Evolutionary conservation across 2,888 invertebrate genomes (phyloP), one percentile per base, ranked within the genome.

Genomic region (Caenorhabditis zanzibari): DNA sequence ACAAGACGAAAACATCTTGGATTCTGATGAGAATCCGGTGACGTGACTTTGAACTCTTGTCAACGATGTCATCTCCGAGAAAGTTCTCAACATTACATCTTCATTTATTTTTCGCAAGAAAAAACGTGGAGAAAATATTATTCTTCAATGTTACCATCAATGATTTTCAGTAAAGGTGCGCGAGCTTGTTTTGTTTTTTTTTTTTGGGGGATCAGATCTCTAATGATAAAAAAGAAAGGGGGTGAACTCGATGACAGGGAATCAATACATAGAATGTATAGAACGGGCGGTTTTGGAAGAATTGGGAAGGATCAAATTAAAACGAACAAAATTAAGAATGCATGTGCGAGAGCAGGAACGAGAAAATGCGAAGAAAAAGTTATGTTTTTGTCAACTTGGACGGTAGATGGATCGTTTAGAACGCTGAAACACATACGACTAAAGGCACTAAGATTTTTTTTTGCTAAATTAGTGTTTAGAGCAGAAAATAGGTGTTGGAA

Each of bases 221-320:
- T 5, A 28, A 32, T 6, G 24, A 14, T 16, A 61, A 35, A 10
- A 52, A 52, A 54, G 26, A 52, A 66, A 32, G 16, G 28, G 10
- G 28, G 10, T 68, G 54, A 66, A 66, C 5, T 14, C n/a, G 54
- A 54, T 38, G 38, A 54, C 26, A 26, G 32, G 28, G 68, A 68
- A 68, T 68, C 68, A 68, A 68, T 68, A 68, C 68, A 68, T 68
- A 68, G n/a, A 54, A 68, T 68, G 68, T 68, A 68, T 52, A 41
- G 54, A 68, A 68, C 14, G 52, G 32, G 26, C 16, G 52, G n/a
- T n/a, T n/a, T n/a, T 35, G 14, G n/a, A 16, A 64, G 22, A 26
- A 24, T 26, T 1, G 35, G 28, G 12, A n/a, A 28, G 19, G 26
- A 2, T 38, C 38, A 12, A 38, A 38, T 38, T 6, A 38, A 38